Conservation (phyloP, 2,797 vertebrate genomes). For the Salmo trutta region DNA sequence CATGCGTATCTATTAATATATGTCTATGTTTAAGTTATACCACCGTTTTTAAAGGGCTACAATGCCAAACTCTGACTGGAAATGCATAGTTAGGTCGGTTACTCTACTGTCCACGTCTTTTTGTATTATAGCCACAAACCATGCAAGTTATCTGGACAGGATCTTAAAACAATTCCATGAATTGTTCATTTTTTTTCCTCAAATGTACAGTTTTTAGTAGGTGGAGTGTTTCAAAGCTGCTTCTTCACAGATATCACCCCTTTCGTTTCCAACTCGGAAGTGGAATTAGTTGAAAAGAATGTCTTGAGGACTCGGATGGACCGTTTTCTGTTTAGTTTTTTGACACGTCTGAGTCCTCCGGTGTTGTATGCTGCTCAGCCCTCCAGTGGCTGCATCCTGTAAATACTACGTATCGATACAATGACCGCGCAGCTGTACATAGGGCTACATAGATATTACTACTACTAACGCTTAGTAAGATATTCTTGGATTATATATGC, state of each 20-base stretch:
- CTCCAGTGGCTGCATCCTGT: conserved; percentile 72
- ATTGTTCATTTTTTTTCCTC: conserved; percentile 59
- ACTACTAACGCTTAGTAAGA: conserved; percentile 31
- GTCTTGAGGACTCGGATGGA: conserved; percentile 50
- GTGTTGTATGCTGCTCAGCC: conserved; percentile 71
- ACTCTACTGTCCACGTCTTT: conserved; percentile 45
- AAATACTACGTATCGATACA: conserved; percentile 65
- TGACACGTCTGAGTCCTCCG: conserved; percentile 53
- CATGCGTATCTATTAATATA: conserved; percentile 62
- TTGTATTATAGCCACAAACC: conserved; percentile 64
- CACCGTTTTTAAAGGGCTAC: conserved; percentile 73
- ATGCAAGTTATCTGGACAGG: conserved; percentile 36
- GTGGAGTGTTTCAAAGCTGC: conserved; percentile 61
- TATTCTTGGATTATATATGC: conserved; percentile 41
- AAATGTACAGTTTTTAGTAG: conserved; percentile 54
- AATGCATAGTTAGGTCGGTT: conserved; percentile 60
- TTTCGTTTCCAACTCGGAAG: conserved; percentile 73
- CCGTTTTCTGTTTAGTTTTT: conserved; percentile 27
- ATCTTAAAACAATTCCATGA: conserved; percentile 72
- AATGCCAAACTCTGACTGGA: conserved; percentile 77
- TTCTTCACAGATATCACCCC: conserved; percentile 69
- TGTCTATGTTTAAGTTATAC: conserved; percentile 47
- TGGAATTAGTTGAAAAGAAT: conserved; percentile 70
- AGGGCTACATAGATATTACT: conserved; percentile 67
- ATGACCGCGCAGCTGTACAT: conserved; percentile 64